Evolutionary conservation across 2,113 vertebrate species (phyloP).

Genomic region (Cairina moschata): DNA sequence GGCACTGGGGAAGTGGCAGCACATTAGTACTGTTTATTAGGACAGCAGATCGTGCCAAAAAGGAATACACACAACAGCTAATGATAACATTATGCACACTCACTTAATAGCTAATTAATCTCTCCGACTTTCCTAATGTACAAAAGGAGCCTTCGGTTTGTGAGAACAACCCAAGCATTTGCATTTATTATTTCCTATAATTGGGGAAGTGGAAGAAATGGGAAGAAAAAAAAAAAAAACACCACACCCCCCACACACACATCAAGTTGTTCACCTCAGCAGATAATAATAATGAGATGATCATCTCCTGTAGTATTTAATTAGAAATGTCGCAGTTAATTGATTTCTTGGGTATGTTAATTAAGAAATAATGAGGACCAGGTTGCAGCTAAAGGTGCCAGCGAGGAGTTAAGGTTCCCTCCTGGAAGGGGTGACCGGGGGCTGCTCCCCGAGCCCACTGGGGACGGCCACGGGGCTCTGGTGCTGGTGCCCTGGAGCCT

Average conservation of each 20-base stretch:
- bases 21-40: not conserved
- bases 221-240: not conserved
- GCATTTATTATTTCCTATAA: not conserved
- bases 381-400: slow-evolving; percentile 32
- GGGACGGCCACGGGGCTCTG: not conserved
- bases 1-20: not conserved
- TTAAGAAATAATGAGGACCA: slow-evolving; percentile 68
- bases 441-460: not conserved
- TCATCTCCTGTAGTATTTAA: slow-evolving; percentile 55
- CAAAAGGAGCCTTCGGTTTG: not conserved
- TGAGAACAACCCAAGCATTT: not conserved
- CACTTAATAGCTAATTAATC: slow-evolving; percentile 55
- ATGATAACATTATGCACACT: not conserved
- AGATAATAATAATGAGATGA: not conserved
- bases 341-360: slow-evolving; percentile 73
- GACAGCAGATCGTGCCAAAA: not conserved
- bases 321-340: slow-evolving; percentile 65
- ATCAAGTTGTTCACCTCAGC: slow-evolving; percentile 30
- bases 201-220: not conserved
- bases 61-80: not conserved
- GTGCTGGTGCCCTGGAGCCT: not conserved
- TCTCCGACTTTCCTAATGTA: not conserved
- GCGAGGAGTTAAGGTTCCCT: not conserved
- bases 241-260: not conserved
- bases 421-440: not conserved